A percentile compares a stretch with the other conserved stretches of the same genome.
These are phyloP conservation scores for Astyanax mexicanus DNA, from an alignment of 2,797 vertebrate genomes.

Conservation along the genomic window DNA sequence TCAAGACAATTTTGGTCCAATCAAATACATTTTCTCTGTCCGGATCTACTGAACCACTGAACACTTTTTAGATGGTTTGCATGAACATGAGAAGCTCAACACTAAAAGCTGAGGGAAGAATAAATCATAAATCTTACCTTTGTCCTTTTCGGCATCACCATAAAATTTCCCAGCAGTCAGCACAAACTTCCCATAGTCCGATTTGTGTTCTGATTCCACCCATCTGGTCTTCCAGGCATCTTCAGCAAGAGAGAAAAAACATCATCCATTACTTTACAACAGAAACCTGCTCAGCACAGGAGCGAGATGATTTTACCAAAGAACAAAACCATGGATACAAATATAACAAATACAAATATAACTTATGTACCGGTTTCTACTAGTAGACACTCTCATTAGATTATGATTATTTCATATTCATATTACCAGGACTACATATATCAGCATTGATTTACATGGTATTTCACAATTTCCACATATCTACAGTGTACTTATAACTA, in stretches of 20 bases:
- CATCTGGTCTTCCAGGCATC: conserved; percentile 82
- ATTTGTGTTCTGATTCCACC: conserved; percentile 84
- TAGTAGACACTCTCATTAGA: too few species aligned
- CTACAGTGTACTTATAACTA: too few species aligned
- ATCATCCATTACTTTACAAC: neutral
- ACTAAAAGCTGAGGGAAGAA: neutral
- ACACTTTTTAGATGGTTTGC: too few species aligned
- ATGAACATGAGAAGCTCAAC: neutral
- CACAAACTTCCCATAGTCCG: conserved; percentile 83
- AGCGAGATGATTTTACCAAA: neutral
- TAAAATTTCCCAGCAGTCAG: conserved; percentile 83
- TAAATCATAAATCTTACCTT: conserved; percentile 73
- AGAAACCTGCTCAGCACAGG: neutral
- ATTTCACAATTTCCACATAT: too few species aligned
- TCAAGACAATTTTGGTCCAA: too few species aligned
- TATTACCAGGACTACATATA: too few species aligned
- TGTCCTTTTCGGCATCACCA: conserved; percentile 82
- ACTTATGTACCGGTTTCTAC: too few species aligned
- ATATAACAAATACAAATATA: too few species aligned
- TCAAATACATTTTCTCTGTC: too few species aligned
- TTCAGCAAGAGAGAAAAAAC: conserved; percentile 64
- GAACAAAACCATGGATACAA: neutral
- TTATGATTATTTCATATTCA: too few species aligned
- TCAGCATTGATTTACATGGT: too few species aligned
- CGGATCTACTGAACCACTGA: too few species aligned